Evolutionary conservation across 2,888 invertebrate genomes (phyloP), one percentile per base, ranked within the genome.

Genomic region (Papilio demoleus): DNA sequence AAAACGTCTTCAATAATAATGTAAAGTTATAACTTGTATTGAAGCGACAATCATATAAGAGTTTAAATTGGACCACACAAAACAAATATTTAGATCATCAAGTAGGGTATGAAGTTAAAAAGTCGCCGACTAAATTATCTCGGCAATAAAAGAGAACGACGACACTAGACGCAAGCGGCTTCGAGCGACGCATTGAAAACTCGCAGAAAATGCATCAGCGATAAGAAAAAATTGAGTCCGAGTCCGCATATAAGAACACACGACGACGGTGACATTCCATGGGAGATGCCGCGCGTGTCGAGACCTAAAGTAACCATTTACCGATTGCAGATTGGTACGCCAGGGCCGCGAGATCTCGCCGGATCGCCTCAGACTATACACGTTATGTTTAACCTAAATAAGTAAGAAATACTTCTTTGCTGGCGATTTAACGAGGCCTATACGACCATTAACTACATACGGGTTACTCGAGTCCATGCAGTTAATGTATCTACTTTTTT

Each of bases 191-290:
- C 86, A 86, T 88, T 88, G 88, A 86, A 90, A 90, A 87, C 88
- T 86, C 84, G 92, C 90, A 91, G 90, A 92, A 92, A 91, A 92
- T 92, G 90, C 88, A 88, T 86, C 80, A 85, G 80, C 85, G 92
- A 92, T 92, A 92, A 92, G 90, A 92, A 92, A 92, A 92, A 92
- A 92, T 85, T 90, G 88, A 88, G 90, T 85, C 82, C 89, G 86
- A 80, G 75, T 82, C 83, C 87, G 79, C 90, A 86, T 88, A 88
- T 89, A 90, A 88, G 90, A 90, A 86, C 87, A 84, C 85, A 88
- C 87, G 86, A 83, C 88, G 86, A 85, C 84, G 89, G 89, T 85
- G 88, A 84, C 92, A 92, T 92, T 90, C 92, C 90, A 82, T 77
- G 81, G 82, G 82, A 85, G 88, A 92, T 92, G 82, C 84, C 83